Evolutionary conservation across 1,140 invertebrate species (phyloP).

Genomic region (Agrilus planipennis): DNA sequence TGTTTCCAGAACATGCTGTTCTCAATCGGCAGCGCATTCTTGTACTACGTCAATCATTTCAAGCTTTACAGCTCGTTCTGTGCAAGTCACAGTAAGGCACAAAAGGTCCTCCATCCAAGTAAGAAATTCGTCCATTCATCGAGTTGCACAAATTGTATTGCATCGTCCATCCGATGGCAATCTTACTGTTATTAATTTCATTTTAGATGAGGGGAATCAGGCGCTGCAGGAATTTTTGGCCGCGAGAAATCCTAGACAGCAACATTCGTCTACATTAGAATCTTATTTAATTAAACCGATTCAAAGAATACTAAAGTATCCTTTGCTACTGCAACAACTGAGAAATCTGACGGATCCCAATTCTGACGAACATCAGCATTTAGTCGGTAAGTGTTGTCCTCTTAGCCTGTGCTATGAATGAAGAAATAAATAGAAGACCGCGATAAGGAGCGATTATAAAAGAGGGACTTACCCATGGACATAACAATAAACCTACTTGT

Average conservation of each 20-base stretch:
- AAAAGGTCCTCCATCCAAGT: slow-evolving; percentile 98
- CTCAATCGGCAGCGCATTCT: slow-evolving; percentile 91
- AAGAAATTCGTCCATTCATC: slow-evolving; percentile 48
- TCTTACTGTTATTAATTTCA: too few relatives aligned
- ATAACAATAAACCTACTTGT: too few relatives aligned
- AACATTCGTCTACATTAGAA: slow-evolving; percentile 92
- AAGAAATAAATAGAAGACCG: too few relatives aligned
- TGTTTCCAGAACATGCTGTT: slow-evolving; percentile 83
- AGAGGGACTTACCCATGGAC: too few relatives aligned
- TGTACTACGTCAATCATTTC: slow-evolving; percentile 97
- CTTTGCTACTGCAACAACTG: slow-evolving; percentile 87
- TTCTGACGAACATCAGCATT: slow-evolving; percentile 86
- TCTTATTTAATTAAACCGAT: slow-evolving; percentile 99
- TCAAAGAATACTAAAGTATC: slow-evolving; percentile 96
- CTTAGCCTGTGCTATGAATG: too few relatives aligned
- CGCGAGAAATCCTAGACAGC: slow-evolving; percentile 85
- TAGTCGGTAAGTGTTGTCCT: slow-evolving; percentile 75
- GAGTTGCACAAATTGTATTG: too few relatives aligned
- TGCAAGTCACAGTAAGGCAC: slow-evolving; percentile 96
- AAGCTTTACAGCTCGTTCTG: slow-evolving; percentile 98
- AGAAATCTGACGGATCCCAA: slow-evolving; percentile 84
- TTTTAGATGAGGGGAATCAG: slow-evolving; percentile 85
- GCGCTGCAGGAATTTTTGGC: slow-evolving; percentile 89
- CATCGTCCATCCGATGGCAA: too few relatives aligned
- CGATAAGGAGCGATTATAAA: too few relatives aligned